These are phyloP conservation scores for Eudyptes chrysolophus DNA, from an alignment of 2,113 vertebrate species.

Conservation along the genomic window DNA sequence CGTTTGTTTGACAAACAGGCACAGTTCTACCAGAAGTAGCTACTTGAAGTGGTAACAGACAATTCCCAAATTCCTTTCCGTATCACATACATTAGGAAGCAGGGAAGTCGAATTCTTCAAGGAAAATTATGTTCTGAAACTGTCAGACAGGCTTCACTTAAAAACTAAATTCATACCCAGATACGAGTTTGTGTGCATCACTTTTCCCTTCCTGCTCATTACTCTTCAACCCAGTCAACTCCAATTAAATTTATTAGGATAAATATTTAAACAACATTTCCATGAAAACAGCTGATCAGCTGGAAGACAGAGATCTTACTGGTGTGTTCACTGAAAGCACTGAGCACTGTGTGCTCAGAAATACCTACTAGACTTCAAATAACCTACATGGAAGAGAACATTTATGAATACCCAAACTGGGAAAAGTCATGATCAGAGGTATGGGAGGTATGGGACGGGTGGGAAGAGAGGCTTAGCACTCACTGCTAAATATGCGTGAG, in stretches of 20 bases:
- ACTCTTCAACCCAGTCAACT: background rate
- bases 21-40: background rate
- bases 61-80: background rate
- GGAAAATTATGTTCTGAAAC: background rate
- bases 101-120: background rate
- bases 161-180: background rate
- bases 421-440: background rate
- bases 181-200: accelerated
- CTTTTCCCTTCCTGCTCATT: background rate
- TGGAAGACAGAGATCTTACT: background rate
- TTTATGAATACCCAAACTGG: background rate
- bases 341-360: background rate
- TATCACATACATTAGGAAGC: background rate
- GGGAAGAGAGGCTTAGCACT: background rate
- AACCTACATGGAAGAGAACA: background rate
- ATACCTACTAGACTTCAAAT: background rate
- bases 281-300: background rate
- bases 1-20: accelerated
- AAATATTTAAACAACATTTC: background rate
- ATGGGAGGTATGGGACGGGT: background rate
- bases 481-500: background rate
- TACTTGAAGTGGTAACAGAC: background rate
- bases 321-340: background rate
- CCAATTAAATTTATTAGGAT: background rate
- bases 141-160: background rate